Percentiles rank a stretch among this genome's conserved stretches.
Evolutionary conservation across 2,797 vertebrate genomes (phyloP).

Genomic region (Micrastur ruficollis): DNA sequence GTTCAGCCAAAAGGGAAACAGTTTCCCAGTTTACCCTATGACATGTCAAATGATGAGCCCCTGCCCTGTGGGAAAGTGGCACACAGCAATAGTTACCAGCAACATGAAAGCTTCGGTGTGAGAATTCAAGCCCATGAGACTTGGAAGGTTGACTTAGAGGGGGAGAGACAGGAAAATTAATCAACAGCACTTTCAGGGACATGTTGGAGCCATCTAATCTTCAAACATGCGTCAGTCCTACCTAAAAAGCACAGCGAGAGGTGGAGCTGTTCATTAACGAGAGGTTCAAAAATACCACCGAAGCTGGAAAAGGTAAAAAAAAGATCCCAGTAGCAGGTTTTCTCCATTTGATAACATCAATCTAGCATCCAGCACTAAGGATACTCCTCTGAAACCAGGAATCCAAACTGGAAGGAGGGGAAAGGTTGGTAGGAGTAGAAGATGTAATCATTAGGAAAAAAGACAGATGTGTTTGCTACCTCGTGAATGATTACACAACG

Average conservation of each 20-base stretch:
- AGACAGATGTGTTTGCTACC: not conserved
- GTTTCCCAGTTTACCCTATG: not conserved
- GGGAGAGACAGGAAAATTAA: not conserved
- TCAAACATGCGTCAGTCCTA: not conserved
- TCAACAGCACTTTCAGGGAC: not conserved
- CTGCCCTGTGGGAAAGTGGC: not conserved
- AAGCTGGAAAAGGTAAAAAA: not conserved
- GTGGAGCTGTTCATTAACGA: not conserved
- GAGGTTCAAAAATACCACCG: not conserved
- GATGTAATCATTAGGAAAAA: not conserved
- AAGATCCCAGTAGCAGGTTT: not conserved
- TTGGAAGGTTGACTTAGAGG: not conserved
- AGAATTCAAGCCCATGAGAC: not conserved
- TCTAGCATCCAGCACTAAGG: not conserved
- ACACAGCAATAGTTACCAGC: not conserved
- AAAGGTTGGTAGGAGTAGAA: not conserved
- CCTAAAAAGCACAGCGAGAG: not conserved
- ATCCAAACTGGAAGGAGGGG: not conserved
- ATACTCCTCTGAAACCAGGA: not conserved
- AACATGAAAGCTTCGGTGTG: not conserved
- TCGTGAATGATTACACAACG: rapidly evolving
- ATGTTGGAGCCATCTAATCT: not conserved
- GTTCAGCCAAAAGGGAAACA: not conserved
- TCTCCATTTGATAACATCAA: not conserved
- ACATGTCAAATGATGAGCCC: not conserved